Base-by-base conservation (phyloP, 2,888 invertebrate genomes). In the Conomelus anceps region DNA sequence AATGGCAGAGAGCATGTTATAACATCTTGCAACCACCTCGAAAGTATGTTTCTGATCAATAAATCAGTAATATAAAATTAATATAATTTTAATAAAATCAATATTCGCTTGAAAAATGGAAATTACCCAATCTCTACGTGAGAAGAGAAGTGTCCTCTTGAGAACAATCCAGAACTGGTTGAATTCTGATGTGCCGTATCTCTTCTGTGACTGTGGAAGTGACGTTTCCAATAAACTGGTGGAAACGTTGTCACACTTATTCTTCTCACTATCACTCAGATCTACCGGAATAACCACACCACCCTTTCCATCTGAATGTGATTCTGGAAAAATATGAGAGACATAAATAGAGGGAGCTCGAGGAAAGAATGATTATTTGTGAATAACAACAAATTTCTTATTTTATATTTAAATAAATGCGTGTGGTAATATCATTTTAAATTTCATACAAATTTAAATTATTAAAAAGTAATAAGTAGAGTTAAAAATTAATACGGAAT, bases 161-260 rank as follows among this genome's bases (percentile, higher is more conserved):
- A 99, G 94, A 89, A 99, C 96, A 89, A 98, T 96, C 95, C 97
- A 96, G 93, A 98, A 98, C 93, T 98, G 98, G 91, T 95, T 95
- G 41, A 96, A 94, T 92, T 97, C 97, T 0, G 97, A 96, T 0
- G 96, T 97, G n/a, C 97, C 97, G 93, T 98, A 98, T 88, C 97
- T 94, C 87, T 92, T 91, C 85, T 91, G 91, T 29, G 95, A 95
- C 7, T 96, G 96, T 0, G 96, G 95, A 6, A 94, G 93, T 0
- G 94, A 94, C 26, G 94, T 94, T 20, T 96, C 96, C 0, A 96
- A 94, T n/a, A 98, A 93, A 63, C 96, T 93, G 0, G 96, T 95
- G 20, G 95, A 95, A n/a, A 95, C 95, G 0, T 95, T 96, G 92
- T 96, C 96, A 17, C 88, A 63, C 22, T 91, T 91, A 88, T 26